Evolutionary conservation across 92 coral and sea anemone species (phyloP), one percentile per base, ranked within the genome.

Genomic region (Epizoanthus scotinus): DNA sequence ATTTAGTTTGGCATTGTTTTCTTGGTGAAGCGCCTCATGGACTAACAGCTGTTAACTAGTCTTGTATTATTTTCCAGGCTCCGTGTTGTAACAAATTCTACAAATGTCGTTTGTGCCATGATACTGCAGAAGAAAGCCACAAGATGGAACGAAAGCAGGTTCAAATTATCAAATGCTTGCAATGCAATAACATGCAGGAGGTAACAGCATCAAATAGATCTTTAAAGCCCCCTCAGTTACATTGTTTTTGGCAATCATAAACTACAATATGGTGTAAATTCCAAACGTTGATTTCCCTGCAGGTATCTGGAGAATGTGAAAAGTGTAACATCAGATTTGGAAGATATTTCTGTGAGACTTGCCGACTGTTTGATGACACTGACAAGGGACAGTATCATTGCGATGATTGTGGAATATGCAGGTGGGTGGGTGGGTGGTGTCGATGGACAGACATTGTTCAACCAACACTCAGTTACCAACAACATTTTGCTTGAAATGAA

Each of bases 331-430:
- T 93, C 26, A 86, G 73, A 56, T 95, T 95, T 93, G 99, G 99
- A 47, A 86, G 92, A 21, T 95, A 95, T 67, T 89, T 78, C 73
- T 95, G 99, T 74, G 91, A 73, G 47, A 89, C 78, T 44, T 95
- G 99, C 63, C 82, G 98, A 52, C 84, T 93, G 54, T 95, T 91
- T 91, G 99, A 95, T 86, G 98, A 95, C 75, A 73, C 49, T 26
- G 93, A 95, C 47, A 91, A 71, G 60, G 99, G 99, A 12, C 99
- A 95, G 79, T 95, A 87, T 78, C 99, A 95, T 63, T 95, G 99
- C 83, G 77, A 86, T 75, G 93, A 77, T 36, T 95, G 99, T 89
- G 99, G 99, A 29, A 95, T 95, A 54, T 95, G 99, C 89, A 89
- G 98, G 91, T 91, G 31, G 8, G n/a, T 15, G 25, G 53, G 34